Percentiles rank a stretch among this genome's conserved stretches.
These are phyloP conservation scores for Lithobius niger DNA, from an alignment of 1,140 invertebrate genomes.

Conservation along the genomic window DNA sequence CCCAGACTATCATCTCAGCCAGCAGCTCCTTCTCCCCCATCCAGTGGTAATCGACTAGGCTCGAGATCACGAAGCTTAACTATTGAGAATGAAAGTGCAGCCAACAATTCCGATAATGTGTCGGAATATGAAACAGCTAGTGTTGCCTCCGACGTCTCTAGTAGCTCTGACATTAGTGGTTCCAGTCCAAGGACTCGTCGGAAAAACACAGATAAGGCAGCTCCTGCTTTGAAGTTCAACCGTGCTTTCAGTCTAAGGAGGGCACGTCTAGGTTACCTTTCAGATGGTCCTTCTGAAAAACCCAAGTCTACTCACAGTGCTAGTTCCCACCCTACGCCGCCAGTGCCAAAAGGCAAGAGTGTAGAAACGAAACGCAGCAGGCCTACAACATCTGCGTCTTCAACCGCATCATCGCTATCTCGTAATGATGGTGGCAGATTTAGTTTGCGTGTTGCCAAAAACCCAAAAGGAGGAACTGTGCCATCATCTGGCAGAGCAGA, in stretches of 20 bases:
- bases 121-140: conserved; percentile 11
- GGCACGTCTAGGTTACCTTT: conserved; percentile 6
- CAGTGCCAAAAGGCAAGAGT: neutral
- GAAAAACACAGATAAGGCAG: conserved; percentile 8
- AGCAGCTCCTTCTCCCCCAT: no score
- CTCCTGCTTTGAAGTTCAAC: conserved; percentile 29
- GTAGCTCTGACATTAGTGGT: conserved; percentile 24
- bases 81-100: neutral
- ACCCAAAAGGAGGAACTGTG: conserved; percentile 17
- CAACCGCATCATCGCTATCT: conserved; percentile 32
- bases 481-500: neutral
- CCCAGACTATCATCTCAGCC: neutral
- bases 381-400: conserved; percentile 2
- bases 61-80: neutral
- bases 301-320: conserved; percentile 15
- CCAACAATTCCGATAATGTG: neutral
- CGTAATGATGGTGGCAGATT: conserved; percentile 49
- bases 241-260: conserved; percentile 30
- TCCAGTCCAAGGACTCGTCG: conserved; percentile 3
- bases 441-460: conserved; percentile 41
- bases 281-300: neutral
- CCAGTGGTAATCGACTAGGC: neutral
- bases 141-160: conserved; percentile 13
- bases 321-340: neutral
- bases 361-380: neutral